These are phyloP conservation scores for Micronycteris hirsuta DNA, from an alignment of 2,113 vertebrate genomes.

Conservation along the genomic window DNA sequence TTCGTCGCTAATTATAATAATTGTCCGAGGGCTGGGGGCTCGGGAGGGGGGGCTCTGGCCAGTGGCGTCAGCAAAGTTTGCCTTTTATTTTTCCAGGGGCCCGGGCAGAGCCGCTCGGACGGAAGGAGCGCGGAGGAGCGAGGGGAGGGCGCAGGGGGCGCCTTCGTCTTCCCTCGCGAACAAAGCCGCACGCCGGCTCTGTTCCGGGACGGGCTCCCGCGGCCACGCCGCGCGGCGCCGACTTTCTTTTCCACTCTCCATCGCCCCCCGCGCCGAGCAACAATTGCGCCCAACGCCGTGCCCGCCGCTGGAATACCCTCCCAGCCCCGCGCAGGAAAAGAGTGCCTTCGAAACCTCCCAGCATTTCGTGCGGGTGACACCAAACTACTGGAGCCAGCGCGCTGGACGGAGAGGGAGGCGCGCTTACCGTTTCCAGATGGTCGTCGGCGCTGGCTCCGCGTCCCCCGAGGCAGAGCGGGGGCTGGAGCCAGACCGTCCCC, in stretches of 20 bases:
- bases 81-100: slow-evolving; percentile 80
- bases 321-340: not conserved
- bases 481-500: not conserved
- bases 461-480: slow-evolving; percentile 1
- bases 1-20: slow-evolving; percentile 86
- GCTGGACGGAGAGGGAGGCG: slow-evolving; percentile 64
- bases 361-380: rapidly evolving
- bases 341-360: not conserved
- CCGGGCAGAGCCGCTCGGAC: slow-evolving; percentile 78
- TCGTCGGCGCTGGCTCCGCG: slow-evolving; percentile 43
- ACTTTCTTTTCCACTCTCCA: slow-evolving; percentile 39
- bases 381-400: slow-evolving; percentile 40
- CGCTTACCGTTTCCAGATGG: slow-evolving; percentile 77
- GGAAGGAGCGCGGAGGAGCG: slow-evolving; percentile 72
- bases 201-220: slow-evolving; percentile 70
- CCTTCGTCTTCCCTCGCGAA: slow-evolving; percentile 80
- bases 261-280: not conserved
- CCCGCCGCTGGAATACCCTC: not conserved
- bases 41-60: slow-evolving; percentile 75
- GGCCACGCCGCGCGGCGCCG: slow-evolving; percentile 68
- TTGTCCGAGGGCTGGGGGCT: slow-evolving; percentile 88
- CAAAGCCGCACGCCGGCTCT: slow-evolving; percentile 78
- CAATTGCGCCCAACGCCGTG: slow-evolving; percentile 62
- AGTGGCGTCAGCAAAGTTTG: slow-evolving; percentile 88
- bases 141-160: slow-evolving; percentile 72